Percentiles rank a stretch among this genome's conserved stretches.
Evolutionary conservation across 1,140 invertebrate genomes (phyloP).

Genomic region (Trissolcus basalis): DNA sequence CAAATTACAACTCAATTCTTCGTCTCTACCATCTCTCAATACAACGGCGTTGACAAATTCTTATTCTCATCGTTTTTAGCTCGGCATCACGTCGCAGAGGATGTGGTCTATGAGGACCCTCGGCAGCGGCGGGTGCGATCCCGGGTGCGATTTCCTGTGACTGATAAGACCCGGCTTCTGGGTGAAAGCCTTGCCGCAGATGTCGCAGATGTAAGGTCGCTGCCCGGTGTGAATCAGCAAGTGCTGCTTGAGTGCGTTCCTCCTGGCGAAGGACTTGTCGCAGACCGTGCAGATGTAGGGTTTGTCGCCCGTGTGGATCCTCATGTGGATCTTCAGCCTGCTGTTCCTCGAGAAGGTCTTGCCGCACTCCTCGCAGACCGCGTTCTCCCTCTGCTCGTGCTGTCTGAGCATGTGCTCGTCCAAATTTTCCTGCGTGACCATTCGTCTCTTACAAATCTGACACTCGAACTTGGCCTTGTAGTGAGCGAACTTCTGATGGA

Average conservation of each 20-base stretch:
- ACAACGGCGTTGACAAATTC: too few relatives aligned
- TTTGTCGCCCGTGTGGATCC: conserved; percentile 80
- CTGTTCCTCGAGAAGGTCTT: conserved; percentile 78
- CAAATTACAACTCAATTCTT: too few relatives aligned
- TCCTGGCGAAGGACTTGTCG: conserved; percentile 76
- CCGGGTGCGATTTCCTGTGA: conserved; percentile 80
- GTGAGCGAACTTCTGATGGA: conserved; percentile 74
- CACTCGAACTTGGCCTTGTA: conserved; percentile 74
- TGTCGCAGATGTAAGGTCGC: conserved; percentile 87
- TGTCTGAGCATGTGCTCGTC: conserved; percentile 75
- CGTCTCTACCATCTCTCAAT: too few relatives aligned
- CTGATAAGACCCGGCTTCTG: conserved; percentile 81
- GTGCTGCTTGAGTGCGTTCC: conserved; percentile 78
- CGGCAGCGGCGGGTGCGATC: conserved; percentile 70
- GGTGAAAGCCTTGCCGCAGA: conserved; percentile 86
- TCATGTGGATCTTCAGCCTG: conserved; percentile 79
- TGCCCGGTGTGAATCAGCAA: conserved; percentile 89
- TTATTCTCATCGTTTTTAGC: conserved; percentile 8
- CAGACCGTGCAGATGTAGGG: conserved; percentile 80
- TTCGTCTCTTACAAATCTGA: conserved; percentile 70
- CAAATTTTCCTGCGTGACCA: conserved; percentile 73
- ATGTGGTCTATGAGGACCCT: conserved; percentile 72
- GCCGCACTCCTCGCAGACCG: conserved; percentile 78
- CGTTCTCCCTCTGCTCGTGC: conserved; percentile 72
- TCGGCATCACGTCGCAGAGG: conserved; percentile 67